These are phyloP conservation scores for Ondatra zibethicus DNA, from an alignment of 2,113 vertebrate species.

Conservation along the genomic window DNA sequence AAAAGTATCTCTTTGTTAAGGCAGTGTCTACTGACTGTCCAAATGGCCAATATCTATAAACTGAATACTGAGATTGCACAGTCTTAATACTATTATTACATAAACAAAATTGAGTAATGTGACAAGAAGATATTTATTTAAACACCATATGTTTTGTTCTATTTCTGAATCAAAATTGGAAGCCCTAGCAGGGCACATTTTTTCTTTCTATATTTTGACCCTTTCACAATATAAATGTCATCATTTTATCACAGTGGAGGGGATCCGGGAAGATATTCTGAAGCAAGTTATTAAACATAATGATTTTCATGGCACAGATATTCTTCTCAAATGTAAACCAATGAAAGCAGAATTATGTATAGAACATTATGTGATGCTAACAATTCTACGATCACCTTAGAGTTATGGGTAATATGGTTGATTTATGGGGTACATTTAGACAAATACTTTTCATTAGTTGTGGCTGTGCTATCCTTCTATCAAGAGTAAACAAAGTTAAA, in stretches of 20 bases:
- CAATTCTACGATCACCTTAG: background rate
- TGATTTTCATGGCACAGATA: background rate
- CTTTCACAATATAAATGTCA: background rate
- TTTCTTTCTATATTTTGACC: background rate
- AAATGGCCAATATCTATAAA: background rate
- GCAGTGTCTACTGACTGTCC: background rate
- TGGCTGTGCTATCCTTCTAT: background rate
- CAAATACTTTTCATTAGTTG: slow-evolving; percentile 20
- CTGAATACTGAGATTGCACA: background rate
- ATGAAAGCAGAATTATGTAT: background rate
- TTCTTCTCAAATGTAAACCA: background rate
- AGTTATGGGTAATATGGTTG: background rate
- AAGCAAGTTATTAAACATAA: background rate
- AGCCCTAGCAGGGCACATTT: background rate
- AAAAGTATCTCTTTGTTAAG: background rate
- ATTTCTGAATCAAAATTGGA: background rate
- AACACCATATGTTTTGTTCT: background rate
- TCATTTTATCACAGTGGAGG: background rate
- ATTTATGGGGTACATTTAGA: background rate
- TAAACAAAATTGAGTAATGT: background rate
- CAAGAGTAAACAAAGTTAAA: background rate
- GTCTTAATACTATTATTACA: background rate
- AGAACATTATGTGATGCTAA: background rate
- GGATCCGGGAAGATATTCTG: background rate
- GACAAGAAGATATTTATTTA: background rate